Percentiles rank a stretch among this genome's conserved stretches.
Evolutionary conservation across 2,797 vertebrate species (phyloP).

Genomic region (Oreortyx pictus): DNA sequence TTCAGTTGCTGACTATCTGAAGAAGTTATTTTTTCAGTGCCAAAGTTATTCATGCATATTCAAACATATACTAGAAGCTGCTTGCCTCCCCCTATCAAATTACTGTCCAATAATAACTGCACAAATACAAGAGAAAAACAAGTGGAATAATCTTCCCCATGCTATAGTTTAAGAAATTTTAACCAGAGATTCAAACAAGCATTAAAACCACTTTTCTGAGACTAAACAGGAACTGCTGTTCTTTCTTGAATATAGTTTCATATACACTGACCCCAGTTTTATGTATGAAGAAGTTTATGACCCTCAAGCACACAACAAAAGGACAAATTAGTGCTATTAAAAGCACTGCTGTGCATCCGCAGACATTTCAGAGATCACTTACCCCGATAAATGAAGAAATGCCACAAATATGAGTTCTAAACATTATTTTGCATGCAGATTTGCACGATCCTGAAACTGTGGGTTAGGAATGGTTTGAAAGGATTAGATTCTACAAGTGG

Average conservation of each 20-base stretch:
- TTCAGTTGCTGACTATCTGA: background rate
- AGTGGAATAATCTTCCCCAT: background rate
- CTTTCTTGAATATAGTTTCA: background rate
- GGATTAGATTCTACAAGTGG: background rate
- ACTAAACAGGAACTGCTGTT: background rate
- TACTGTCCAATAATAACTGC: constrained; percentile 43
- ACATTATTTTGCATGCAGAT: background rate
- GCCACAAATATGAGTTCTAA: background rate
- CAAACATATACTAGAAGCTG: constrained; percentile 22
- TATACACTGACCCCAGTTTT: background rate
- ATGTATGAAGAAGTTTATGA: background rate
- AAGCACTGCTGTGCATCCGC: background rate
- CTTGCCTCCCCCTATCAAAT: background rate
- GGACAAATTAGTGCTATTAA: background rate
- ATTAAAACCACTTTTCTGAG: background rate
- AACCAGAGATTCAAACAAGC: background rate
- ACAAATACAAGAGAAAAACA: background rate
- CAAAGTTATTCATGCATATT: background rate
- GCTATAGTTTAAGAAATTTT: constrained; percentile 13
- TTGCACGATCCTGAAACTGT: background rate
- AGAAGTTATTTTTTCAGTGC: background rate
- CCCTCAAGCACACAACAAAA: background rate
- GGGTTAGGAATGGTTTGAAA: background rate
- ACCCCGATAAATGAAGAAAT: background rate
- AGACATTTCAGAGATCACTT: background rate